Base-by-base conservation (phyloP, 2,888 invertebrate species). In the Physocephala rufipes region DNA sequence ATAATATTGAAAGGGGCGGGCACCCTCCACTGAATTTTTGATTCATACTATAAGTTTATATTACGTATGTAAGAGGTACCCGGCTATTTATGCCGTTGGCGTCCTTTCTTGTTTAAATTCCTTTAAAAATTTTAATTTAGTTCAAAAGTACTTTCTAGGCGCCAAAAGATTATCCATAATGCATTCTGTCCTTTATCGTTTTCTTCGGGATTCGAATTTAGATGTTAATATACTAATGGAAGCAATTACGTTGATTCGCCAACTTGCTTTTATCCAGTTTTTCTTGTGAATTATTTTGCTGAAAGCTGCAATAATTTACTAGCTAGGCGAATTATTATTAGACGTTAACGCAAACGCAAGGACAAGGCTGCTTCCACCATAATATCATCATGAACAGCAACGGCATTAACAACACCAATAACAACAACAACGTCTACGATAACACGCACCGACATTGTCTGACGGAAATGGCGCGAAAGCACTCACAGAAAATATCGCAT, bases 191-290 rank as follows among this genome's bases (percentile, higher is more conserved):
- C 4, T 19, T 55, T 21, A 24, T n/a, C 55, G 19, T 55, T 24
- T 21, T 21, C 5, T n/a, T 55, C 19, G 19, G 1, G 36, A 19
- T 21, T 21, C 21, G 53, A 66, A 19, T 21, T 43, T 58, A 67
- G 58, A 19, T 55, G 58, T 55, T 55, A 67, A 55, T 67, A 45
- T 58, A 67, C 58, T n/a, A n/a, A n/a, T 58, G 43, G 43, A 58
- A 67, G 53, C 53, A 21, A 24, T 13, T 21, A 21, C 21, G 53
- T 19, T 58, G 58, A 15, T 1, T 28, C 15, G 15, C 12, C 4
- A 13, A 3, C 9, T 36, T 36, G 4, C 36, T 36, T 36, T 3
- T 1, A 1, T 58, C 16, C 2, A n/a, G 45, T 4, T 47, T 4
- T 47, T 24, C 12, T 5, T 47, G 45, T 45, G 63, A 49, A 51